Evolutionary conservation across 2,113 vertebrate genomes (phyloP), one percentile per base, ranked within the genome.

Genomic region (Pyxicephalus adspersus): DNA sequence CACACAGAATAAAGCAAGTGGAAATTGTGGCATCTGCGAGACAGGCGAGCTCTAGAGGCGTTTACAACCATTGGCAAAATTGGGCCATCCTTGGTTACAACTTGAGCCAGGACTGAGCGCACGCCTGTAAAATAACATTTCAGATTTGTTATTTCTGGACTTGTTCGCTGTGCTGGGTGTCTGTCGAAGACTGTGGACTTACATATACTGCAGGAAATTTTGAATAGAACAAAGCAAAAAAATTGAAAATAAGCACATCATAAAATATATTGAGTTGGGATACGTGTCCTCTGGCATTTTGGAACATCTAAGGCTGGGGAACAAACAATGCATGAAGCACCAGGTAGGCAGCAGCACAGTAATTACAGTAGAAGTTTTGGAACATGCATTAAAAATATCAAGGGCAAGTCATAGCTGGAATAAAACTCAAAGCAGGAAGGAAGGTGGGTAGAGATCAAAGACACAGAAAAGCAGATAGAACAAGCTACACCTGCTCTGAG

Each of bases 371-470:
- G 34, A n/a, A 45, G 11, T 25, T 67, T 45, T 66, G 31, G 29
- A 34, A 20, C 19, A 5, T 22, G n/a, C 31, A 34, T 45, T 45
- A 45, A 13, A 5, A 23, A 50, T 52, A 26, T 26, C 5, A 52
- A 52, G 52, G 68, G 68, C 51, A 54, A 72, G 68, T 72, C 50
- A 28, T 45, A 52, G 67, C 67, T 70, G 50, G 67, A 52, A 26
- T 26, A 22, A 70, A 72, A 72, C 29, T 50, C 26, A 72, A 29
- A 55, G 23, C 68, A 72, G 68, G 68, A 72, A 72, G 68, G 68
- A 72, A 72, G 68, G 68, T 72, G 68, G 67, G 68, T 31, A 54
- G 50, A 71, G 50, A 72, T 72, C 68, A 72, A 25, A 72, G 67
- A 8, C 18, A 29, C 26, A 19, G 5, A n/a, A 15, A 8, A 50